Evolutionary conservation across 2,797 vertebrate species (phyloP), one percentile per base, ranked within the genome.

Genomic region (Hoplostethus atlanticus): DNA sequence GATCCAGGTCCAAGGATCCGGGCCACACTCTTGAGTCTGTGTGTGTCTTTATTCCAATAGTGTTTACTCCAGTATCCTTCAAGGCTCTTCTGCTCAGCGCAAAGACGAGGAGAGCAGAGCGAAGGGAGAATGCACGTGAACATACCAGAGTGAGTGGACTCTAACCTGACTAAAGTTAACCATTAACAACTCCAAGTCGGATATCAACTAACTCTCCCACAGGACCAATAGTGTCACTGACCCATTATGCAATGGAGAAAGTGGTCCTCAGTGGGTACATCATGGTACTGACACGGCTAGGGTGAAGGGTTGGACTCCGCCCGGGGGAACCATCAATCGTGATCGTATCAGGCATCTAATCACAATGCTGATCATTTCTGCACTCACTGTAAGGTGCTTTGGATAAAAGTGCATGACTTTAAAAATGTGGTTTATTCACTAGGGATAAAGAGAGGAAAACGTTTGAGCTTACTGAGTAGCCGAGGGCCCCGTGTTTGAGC

Each of bases 101-200:
- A 72, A 67, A 71, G 64, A 42, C 34, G 4, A 34, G 50, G 1
- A 47, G 25, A 62, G 30, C 48, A 57, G 46, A 52, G 47, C 30
- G 25, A 40, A 57, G 28, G 36, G 68, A 73, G 71, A 91, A 83
- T 79, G 77, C 67, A 83, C 2, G 10, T 68, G 73, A 85, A 67
- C 56, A 77, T 47, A 65, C 60, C 72, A 53, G 44, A 58, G 73
- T 2, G 40, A 80, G 75, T 66, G 90, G 90, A 95, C 94, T 91
- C 90, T 91, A 90, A 91, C 92, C 92, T 90, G 77, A 8, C 64
- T 55, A 9, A 0, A 55, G 93, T 93, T 94, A 95, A 94, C 83
- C 76, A 95, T 96, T 95, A 89, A 94, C 91, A 73, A 76, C 31
- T 46, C 21, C 21, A 64, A 54, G 53, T 71, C 31, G 42, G 76